Conservation (phyloP, 2,113 vertebrate genomes). For the Tapirus terrestris region DNA sequence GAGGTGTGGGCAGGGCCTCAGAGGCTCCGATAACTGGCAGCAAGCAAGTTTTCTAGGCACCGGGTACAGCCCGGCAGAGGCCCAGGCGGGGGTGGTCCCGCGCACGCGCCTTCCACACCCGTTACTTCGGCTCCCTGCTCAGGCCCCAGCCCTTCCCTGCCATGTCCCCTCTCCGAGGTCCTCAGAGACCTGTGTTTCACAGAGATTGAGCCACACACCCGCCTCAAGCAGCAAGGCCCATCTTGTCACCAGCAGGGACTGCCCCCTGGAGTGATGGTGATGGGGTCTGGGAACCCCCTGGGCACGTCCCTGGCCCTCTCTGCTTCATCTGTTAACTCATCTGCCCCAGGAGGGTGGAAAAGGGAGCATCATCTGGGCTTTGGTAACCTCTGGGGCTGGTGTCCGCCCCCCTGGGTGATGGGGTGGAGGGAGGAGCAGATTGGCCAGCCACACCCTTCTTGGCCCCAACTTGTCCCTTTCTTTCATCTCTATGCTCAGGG, state of each 20-base stretch:
- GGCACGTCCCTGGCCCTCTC: not conserved
- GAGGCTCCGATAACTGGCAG: not conserved
- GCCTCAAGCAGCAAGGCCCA: not conserved
- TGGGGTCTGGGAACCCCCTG: not conserved
- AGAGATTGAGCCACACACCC: not conserved
- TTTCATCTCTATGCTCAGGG: not conserved
- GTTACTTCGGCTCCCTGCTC: too few species aligned
- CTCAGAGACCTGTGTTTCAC: not conserved
- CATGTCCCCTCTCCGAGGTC: not conserved
- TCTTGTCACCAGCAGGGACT: not conserved
- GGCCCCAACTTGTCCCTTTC: not conserved
- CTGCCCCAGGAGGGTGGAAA: not conserved
- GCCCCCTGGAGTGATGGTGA: accelerated
- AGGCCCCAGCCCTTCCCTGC: not conserved
- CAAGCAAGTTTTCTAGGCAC: too few species aligned
- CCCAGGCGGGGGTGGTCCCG: not conserved
- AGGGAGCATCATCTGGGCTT: not conserved
- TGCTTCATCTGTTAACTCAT: not conserved
- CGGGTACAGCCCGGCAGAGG: not conserved
- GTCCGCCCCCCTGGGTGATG: not conserved
- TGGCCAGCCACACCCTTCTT: accelerated
- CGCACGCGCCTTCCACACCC: not conserved
- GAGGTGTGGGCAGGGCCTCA: not conserved
- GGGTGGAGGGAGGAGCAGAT: not conserved
- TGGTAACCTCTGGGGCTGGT: not conserved